Conservation (phyloP, 1,140 invertebrate species). For the Drosophila ironensis region DNA sequence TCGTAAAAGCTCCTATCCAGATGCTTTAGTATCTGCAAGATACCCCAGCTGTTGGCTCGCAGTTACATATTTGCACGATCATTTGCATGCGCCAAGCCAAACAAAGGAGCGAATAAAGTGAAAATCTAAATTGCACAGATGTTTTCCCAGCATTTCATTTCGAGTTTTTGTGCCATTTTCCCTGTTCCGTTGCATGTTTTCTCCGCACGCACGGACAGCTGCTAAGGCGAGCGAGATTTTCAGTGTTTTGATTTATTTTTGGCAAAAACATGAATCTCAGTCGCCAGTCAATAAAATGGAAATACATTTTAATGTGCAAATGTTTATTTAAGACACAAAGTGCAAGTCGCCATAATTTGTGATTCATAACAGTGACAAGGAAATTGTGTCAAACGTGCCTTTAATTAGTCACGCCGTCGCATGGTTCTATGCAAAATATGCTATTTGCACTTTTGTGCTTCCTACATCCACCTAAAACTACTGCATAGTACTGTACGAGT, state of each 20-base stretch:
- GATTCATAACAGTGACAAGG: constrained; percentile 31
- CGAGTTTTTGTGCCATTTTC: constrained; percentile 12
- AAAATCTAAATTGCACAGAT: constrained; percentile 63
- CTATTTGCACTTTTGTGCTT: constrained; percentile 7
- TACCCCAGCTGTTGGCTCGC: constrained; percentile 3
- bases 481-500: too few relatives aligned
- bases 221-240: constrained; percentile 21
- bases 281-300: neutral
- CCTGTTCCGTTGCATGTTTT: constrained; percentile 33
- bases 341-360: constrained; percentile 25
- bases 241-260: constrained; percentile 9
- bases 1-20: neutral
- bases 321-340: constrained; percentile 40
- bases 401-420: constrained; percentile 36
- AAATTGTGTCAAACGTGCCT: constrained; percentile 22
- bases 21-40: constrained; percentile 22
- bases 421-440: constrained; percentile 1
- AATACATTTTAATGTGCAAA: constrained; percentile 4
- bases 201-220: constrained; percentile 48
- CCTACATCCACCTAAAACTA: constrained; percentile 12
- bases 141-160: constrained; percentile 49
- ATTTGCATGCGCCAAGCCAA: constrained; percentile 59
- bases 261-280: neutral
- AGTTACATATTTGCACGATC: constrained; percentile 58
- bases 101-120: constrained; percentile 41